Conservation (phyloP, 2,888 invertebrate genomes). For the Plutella xylostella region DNA sequence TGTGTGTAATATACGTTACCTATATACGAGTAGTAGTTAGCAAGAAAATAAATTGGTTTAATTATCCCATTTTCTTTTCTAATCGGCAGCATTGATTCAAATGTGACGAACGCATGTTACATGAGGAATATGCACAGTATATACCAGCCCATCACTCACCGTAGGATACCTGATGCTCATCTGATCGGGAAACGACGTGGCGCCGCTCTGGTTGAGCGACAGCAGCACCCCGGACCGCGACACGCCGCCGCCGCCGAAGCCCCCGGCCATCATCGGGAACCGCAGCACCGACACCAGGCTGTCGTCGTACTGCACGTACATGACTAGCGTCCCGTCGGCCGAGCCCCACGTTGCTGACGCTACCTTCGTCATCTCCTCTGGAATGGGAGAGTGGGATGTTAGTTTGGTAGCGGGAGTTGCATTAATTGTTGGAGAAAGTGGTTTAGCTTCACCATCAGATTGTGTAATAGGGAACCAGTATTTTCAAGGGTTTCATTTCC, state of each 20-base stretch:
- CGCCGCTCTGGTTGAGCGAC: constrained; percentile 54
- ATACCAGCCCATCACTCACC: constrained; percentile 57
- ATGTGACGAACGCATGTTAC: not conserved
- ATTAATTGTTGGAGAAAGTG: too few relatives aligned
- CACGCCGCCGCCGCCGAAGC: constrained; percentile 72
- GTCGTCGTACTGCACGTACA: constrained; percentile 91
- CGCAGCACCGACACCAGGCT: constrained; percentile 79
- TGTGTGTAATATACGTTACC: too few relatives aligned
- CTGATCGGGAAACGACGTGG: constrained; percentile 81
- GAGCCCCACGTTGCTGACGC: constrained; percentile 91
- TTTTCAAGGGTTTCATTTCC: too few relatives aligned
- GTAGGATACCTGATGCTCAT: constrained; percentile 87
- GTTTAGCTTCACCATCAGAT: too few relatives aligned
- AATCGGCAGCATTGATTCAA: too few relatives aligned
- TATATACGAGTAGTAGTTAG: too few relatives aligned
- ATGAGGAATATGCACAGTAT: not conserved
- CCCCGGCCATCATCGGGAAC: constrained; percentile 85
- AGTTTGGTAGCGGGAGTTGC: too few relatives aligned
- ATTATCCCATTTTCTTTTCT: too few relatives aligned
- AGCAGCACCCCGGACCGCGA: constrained; percentile 60
- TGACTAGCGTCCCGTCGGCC: constrained; percentile 81
- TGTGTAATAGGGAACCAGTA: too few relatives aligned
- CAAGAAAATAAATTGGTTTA: too few relatives aligned
- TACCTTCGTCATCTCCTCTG: constrained; percentile 89
- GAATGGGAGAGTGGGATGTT: constrained; percentile 21